Evolutionary conservation across 2,797 vertebrate species (phyloP), one percentile per base, ranked within the genome.

Genomic region (Lindbergichthys nudifrons): DNA sequence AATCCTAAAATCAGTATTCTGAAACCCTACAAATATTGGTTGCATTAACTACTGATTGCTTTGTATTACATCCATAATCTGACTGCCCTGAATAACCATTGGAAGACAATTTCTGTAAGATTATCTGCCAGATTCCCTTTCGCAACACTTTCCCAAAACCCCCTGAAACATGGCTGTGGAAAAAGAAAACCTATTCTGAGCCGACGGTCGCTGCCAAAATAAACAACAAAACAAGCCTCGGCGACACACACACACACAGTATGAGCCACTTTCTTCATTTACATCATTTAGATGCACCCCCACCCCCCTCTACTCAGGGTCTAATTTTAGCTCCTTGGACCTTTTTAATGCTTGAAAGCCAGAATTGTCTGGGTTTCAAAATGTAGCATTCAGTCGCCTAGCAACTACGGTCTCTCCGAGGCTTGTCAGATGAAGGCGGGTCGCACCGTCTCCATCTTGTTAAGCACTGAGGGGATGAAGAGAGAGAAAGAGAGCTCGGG

Each of bases 321-420:
- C 87, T 93, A 92, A 92, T 91, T 92, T 91, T 90, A 91, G 91
- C 26, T 73, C 84, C 76, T 86, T 77, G 75, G 82, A 93, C 90
- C 4, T 36, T 92, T 92, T 89, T 87, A 90, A 90, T 82, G 86
- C 85, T 82, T 83, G 82, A 89, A 92, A 90, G 87, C 89, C 79
- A 82, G 86, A 92, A 91, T 86, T 88, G 83, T 92, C 90, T 89
- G 77, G 86, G 85, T 91, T 89, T 92, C 91, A 88, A 93, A 94
- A 94, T 94, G 93, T 94, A 92, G 94, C 94, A 94, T 96, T 94
- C 90, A 92, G 94, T 95, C 94, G 92, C 95, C 80, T 92, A 88
- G 95, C 93, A 94, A 96, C 94, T 70, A 57, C 16, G 39, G 82
- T 90, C 90, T 92, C 86, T 92, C 86, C 70, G 79, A 88, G 87